Evolutionary conservation across 1,140 invertebrate species (phyloP), one percentile per base, ranked within the genome.

Genomic region (Pemphigus obesinymphae): DNA sequence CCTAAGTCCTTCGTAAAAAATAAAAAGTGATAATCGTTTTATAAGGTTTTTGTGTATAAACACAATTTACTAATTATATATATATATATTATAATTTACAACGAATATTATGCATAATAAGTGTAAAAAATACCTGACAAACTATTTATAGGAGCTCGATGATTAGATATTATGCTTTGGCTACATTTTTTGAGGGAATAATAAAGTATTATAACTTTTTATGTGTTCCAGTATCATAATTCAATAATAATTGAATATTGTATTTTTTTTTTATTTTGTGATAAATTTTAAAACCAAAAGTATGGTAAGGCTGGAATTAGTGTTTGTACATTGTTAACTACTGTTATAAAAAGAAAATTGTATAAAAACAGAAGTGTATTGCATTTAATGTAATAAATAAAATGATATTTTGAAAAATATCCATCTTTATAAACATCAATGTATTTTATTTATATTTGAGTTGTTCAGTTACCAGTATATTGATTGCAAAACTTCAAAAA

Each of bases 291-390:
- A 26, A 78, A 78, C 75, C 75, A 78, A 78, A 58, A 58, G 23
- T 78, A 78, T 58, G 34, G 53, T 61, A 78, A 58, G 50, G 75
- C 75, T 78, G 75, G 34, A 78, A 61, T 78, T 78, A 58, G 15
- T 58, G 55, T 78, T 78, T 78, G 75, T 78, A 78, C 53, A 78
- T 78, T 78, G 75, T 78, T 78, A 61, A 78, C 50, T 78, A 58
- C 50, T 78, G 50, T 58, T 78, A 78, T 78, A 29, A 31, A 76
- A 76, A 78, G 68, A 72, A 55, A 76, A 78, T 10, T 61, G 75
- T 78, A 78, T 76, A 76, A 40, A 78, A 78, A 37, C 37, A 26
- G 34, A 78, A 23, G 7, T 53, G 48, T 76, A 55, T 76, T 76
- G 50, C 73, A 76, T 58, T 76, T 76, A 40, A 76, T 76, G 73